Base-by-base conservation (phyloP, 2,888 invertebrate species). In the Trimorus sp. region DNA sequence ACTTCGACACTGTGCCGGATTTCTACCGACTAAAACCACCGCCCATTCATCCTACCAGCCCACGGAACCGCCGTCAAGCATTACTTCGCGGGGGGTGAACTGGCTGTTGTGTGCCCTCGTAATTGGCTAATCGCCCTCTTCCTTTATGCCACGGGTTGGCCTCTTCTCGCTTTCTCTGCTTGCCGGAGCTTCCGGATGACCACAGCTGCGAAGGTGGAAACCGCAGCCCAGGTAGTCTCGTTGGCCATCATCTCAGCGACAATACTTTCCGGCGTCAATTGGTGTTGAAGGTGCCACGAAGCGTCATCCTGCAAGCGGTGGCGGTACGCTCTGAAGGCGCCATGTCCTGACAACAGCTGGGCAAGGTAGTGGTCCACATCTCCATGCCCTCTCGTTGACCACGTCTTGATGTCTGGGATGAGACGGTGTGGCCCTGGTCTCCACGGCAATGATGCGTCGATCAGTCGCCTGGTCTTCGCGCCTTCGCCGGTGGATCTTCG, bases 51-150 rank as follows among this genome's bases (percentile, higher is more conserved):
- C 45, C 45, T 11, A 45, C 45, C 45, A 45, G 45, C 16, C 16
- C 45, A 45, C 16, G 60, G 60, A 15, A 60, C 45, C 8, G 45
- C 60, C 45, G 45, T 15, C 60, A 60, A 16, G 45, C 60, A 60
- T 60, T 60, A 60, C 60, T 60, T 60, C 60, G 45, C 60, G 16
- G 4, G 60, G 60, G n/a, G 16, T 8, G 26, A 9, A 56, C 36
- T 56, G 36, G 3, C 11, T 16, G 26, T 26, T 16, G 26, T 9
- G 15, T 9, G 16, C 16, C 56, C 12, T 26, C n/a, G n/a, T n/a
- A n/a, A n/a, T n/a, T n/a, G n/a, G n/a, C n/a, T n/a, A n/a, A n/a
- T n/a, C n/a, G n/a, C n/a, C n/a, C n/a, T n/a, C n/a, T n/a, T n/a
- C n/a, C n/a, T n/a, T n/a, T n/a, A n/a, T n/a, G n/a, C n/a, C n/a